Percentiles rank a stretch among this genome's conserved stretches.
These are phyloP conservation scores for Uromys caudimaculatus DNA, from an alignment of 2,797 vertebrate genomes.

Conservation along the genomic window DNA sequence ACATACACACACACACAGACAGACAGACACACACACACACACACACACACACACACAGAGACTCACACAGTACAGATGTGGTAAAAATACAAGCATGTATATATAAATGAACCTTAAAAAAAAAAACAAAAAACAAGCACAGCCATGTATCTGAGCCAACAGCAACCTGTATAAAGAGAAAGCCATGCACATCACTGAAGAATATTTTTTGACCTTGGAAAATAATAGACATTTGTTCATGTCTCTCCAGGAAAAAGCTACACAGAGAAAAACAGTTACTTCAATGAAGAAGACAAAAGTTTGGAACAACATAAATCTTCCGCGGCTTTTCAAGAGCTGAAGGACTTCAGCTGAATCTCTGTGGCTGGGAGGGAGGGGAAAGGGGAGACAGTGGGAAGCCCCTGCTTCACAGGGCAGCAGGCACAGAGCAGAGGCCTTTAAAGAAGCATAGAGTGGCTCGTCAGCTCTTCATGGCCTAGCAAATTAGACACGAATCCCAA, in stretches of 20 bases:
- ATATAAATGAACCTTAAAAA: neutral
- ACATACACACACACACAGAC: neutral
- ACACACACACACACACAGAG: neutral
- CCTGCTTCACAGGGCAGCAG: conserved; percentile 19
- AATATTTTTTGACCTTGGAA: neutral
- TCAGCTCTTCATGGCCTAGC: conserved; percentile 76
- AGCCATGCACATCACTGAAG: neutral
- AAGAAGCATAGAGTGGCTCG: conserved; percentile 71
- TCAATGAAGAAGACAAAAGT: conserved; percentile 14
- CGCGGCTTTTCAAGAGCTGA: neutral
- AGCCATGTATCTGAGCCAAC: neutral
- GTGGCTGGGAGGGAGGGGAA: too few relatives aligned
- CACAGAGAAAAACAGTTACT: neutral
- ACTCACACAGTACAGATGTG: too few relatives aligned
- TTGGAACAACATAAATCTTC: neutral
- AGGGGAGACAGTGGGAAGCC: neutral
- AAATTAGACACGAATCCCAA: conserved; percentile 80
- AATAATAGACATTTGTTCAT: neutral
- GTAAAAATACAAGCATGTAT: neutral
- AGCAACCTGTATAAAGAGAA: neutral
- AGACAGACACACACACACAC: neutral
- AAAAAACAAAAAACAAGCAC: neutral
- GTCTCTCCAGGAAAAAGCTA: neutral
- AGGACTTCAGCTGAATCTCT: neutral
- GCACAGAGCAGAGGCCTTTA: conserved; percentile 61